These are phyloP conservation scores for Phoenoteleia sp. DNA, from an alignment of 2,888 invertebrate genomes.

Conservation along the genomic window DNA sequence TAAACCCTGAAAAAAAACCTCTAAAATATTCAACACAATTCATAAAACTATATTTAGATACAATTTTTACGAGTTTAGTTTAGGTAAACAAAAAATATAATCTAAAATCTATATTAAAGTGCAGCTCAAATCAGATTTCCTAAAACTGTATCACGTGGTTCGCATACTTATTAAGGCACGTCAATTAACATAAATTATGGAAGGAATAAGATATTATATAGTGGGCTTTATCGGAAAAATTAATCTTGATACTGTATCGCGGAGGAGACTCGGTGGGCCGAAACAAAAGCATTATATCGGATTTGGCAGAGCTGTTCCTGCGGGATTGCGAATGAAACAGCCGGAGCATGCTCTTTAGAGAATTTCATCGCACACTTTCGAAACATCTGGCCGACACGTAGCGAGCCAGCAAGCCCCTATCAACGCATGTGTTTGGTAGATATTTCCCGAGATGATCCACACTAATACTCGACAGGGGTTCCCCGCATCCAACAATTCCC, in stretches of 20 bases:
- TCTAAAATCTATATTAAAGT: too few species aligned
- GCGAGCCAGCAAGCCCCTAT: constrained; percentile 81
- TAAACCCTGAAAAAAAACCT: too few species aligned
- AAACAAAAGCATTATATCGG: constrained; percentile 56
- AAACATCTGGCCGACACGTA: constrained; percentile 83
- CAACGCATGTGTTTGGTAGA: constrained; percentile 84
- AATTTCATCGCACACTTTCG: constrained; percentile 79
- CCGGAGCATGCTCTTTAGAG: constrained; percentile 75
- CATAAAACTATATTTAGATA: too few species aligned
- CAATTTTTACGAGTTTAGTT: too few species aligned
- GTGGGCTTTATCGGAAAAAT: constrained; percentile 52
- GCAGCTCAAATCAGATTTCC: background rate
- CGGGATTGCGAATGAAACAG: constrained; percentile 55
- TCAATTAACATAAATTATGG: constrained; percentile 43
- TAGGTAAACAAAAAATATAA: too few species aligned
- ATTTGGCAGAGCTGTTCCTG: constrained; percentile 50
- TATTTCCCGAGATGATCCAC: constrained; percentile 74
- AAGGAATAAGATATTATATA: constrained; percentile 27
- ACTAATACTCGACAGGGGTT: constrained; percentile 69
- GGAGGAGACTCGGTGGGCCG: constrained; percentile 10
- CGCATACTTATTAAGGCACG: background rate
- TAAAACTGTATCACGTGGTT: background rate
- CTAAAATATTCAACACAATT: too few species aligned
- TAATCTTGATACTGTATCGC: constrained; percentile 53
- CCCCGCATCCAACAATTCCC: constrained; percentile 51